Conservation (phyloP, 2,888 invertebrate genomes). For the Eupithecia inturbata region DNA sequence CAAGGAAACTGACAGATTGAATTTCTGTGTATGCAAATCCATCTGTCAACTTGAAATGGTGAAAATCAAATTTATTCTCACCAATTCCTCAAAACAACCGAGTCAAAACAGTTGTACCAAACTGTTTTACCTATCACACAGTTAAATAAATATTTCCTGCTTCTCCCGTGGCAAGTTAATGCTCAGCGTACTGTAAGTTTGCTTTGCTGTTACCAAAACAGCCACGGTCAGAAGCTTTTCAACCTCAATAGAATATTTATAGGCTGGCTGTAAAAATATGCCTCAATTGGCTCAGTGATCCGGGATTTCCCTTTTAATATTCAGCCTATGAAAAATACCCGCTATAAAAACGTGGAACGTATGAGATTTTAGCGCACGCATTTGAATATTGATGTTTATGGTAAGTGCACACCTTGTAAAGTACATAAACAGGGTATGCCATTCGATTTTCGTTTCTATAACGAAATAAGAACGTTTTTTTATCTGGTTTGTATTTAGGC, state of each 20-base stretch:
- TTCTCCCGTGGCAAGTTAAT: slow-evolving; percentile 34
- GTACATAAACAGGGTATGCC: slow-evolving; percentile 3
- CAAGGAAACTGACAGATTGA: too few relatives aligned
- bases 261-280: slow-evolving; percentile 75
- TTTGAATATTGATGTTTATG: slow-evolving; percentile 81
- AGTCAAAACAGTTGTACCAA: background rate
- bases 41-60: background rate
- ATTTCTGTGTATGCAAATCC: background rate
- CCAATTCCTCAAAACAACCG: background rate
- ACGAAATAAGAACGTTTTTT: background rate
- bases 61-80: background rate
- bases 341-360: slow-evolving; percentile 76
- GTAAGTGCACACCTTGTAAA: slow-evolving; percentile 44
- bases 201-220: slow-evolving; percentile 59
- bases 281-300: slow-evolving; percentile 71
- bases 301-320: slow-evolving; percentile 77
- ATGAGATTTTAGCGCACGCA: slow-evolving; percentile 73
- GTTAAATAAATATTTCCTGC: slow-evolving; percentile 40
- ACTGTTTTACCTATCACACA: background rate
- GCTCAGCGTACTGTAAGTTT: slow-evolving; percentile 54
- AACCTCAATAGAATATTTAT: slow-evolving; percentile 78
- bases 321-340: slow-evolving; percentile 79
- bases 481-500: background rate
- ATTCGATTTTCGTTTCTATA: background rate
- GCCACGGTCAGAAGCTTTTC: slow-evolving; percentile 64